phyloP scores from a whole-genome alignment of 2,113 vertebrate species.

The Agapornis roseicollis region DNA sequence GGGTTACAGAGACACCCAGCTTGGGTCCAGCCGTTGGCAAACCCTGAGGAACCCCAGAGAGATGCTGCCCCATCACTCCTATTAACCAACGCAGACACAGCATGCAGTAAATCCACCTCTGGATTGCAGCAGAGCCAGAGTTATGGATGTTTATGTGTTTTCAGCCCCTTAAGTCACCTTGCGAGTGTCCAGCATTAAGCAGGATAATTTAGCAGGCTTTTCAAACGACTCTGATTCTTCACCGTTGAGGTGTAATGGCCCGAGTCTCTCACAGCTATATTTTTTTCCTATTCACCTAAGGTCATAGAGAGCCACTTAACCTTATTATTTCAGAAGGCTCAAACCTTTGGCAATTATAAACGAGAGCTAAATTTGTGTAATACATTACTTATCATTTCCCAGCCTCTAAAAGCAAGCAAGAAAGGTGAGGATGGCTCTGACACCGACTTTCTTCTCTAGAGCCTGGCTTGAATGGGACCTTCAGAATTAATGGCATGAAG shows the following conservation, averaged over 20 bases:
- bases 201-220: slow-evolving; percentile 48
- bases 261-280: slow-evolving; percentile 11
- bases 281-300: slow-evolving; percentile 30
- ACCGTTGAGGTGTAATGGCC: slow-evolving; percentile 2
- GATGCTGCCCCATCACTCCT: neutral
- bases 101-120: neutral
- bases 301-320: slow-evolving; percentile 27
- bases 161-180: slow-evolving; percentile 33
- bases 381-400: neutral
- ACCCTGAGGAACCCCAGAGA: accelerated
- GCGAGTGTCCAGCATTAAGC: neutral
- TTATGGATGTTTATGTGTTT: neutral
- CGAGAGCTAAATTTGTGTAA: neutral
- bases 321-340: slow-evolving; percentile 41
- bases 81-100: neutral
- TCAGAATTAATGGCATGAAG: neutral
- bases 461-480: neutral
- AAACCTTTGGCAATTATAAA: slow-evolving; percentile 35
- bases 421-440: neutral
- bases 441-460: neutral
- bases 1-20: neutral
- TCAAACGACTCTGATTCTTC: neutral
- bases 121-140: neutral
- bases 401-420: neutral
- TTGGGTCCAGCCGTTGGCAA: too few relatives aligned